These are phyloP conservation scores for Tipula helvola DNA, from an alignment of 2,888 invertebrate species.

Conservation along the genomic window DNA sequence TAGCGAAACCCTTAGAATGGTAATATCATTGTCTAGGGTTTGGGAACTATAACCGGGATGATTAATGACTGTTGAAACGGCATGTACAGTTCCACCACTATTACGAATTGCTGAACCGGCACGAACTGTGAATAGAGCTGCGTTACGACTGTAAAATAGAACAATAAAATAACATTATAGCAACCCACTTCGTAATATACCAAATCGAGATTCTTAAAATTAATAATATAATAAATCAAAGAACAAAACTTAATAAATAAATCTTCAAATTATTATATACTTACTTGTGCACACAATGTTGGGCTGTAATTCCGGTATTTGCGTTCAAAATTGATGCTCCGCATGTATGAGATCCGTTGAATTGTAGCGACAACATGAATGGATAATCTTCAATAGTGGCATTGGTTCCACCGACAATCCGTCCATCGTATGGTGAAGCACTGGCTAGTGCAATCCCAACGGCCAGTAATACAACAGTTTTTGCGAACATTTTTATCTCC, in stretches of 20 bases:
- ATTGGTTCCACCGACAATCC: conserved; percentile 21
- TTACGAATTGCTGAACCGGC: neutral
- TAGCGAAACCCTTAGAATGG: neutral
- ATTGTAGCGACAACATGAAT: conserved; percentile 21
- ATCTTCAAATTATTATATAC: neutral
- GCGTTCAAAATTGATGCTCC: conserved; percentile 18
- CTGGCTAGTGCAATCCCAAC: neutral
- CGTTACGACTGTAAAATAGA: neutral
- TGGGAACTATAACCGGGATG: neutral
- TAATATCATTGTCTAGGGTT: neutral
- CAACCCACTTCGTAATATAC: too few species aligned
- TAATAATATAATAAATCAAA: neutral
- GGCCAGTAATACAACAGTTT: neutral
- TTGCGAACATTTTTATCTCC: neutral
- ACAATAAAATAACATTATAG: too few species aligned
- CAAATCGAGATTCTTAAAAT: too few species aligned
- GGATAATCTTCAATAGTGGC: conserved; percentile 21
- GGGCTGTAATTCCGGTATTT: conserved; percentile 19
- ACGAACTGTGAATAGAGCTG: neutral
- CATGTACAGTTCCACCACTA: neutral
- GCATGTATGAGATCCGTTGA: conserved; percentile 11
- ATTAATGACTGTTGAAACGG: neutral
- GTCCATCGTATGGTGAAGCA: neutral
- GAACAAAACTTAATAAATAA: too few species aligned
- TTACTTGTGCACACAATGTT: conserved; percentile 17